Conservation (phyloP, 2,888 invertebrate genomes). For the Gandaritis pyraliata region DNA sequence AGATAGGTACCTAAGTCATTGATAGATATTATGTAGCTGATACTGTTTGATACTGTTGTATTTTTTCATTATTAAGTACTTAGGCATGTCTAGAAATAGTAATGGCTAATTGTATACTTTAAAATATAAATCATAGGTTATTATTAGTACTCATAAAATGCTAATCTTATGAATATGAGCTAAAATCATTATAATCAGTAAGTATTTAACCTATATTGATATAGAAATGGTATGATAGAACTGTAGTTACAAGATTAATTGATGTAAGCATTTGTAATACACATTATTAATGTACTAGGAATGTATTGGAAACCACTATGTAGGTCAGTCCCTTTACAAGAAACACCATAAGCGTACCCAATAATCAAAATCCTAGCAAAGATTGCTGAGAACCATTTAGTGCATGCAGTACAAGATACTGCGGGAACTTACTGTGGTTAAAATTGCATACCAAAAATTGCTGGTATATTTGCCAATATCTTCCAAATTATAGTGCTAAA, state of each 20-base stretch:
- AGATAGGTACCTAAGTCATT: constrained; percentile 16
- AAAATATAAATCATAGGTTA: constrained; percentile 15
- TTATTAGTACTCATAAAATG: constrained; percentile 54
- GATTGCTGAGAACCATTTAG: no score
- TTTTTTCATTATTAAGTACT: constrained; percentile 18
- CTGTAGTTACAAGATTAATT: constrained; percentile 21
- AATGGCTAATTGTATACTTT: constrained; percentile 27
- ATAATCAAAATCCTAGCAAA: no score
- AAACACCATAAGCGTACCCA: no score
- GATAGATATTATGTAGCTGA: constrained; percentile 13
- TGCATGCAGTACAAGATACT: no score
- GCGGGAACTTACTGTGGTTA: no score
- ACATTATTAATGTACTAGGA: no score
- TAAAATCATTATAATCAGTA: constrained; percentile 54
- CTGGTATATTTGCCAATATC: no score
- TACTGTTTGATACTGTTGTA: constrained; percentile 25
- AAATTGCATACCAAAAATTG: no score
- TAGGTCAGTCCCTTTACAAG: no score
- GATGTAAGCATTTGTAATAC: no score
- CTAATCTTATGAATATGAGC: constrained; percentile 84
- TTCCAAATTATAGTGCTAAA: no score
- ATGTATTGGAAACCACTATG: no score
- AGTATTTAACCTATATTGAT: constrained; percentile 28
- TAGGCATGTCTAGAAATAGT: constrained; percentile 25
- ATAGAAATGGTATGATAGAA: constrained; percentile 43